Evolutionary conservation across 2,113 vertebrate genomes (phyloP).

Genomic region (Ochotona curzoniae): DNA sequence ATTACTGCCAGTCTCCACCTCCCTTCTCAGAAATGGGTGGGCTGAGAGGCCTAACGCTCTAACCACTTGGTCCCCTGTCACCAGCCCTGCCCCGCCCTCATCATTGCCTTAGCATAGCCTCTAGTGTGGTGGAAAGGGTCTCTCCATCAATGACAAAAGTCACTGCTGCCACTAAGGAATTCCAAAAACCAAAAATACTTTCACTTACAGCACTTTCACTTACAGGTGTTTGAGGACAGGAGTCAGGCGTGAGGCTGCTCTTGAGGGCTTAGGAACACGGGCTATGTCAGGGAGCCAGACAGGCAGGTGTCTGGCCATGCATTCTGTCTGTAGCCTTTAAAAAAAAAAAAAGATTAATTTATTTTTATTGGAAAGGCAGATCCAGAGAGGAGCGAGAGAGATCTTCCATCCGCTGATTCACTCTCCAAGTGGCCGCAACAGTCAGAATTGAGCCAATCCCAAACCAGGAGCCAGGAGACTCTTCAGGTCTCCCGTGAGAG

Average conservation of each 20-base stretch:
- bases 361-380: no score
- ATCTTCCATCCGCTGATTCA: no score
- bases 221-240: neutral
- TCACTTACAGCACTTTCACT: neutral
- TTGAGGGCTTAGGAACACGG: neutral
- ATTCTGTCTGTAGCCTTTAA: neutral
- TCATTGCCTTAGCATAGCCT: neutral
- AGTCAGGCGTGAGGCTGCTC: neutral
- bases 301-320: neutral
- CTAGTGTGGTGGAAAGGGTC: neutral
- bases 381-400: no score
- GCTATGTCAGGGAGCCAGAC: neutral
- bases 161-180: neutral
- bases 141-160: neutral
- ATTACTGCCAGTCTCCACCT: neutral
- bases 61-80: neutral
- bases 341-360: no score
- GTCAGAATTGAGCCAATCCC: no score
- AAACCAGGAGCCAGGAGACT: no score
- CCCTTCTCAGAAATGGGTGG: neutral
- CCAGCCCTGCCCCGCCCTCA: no score
- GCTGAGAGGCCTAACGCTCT: neutral
- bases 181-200: neutral
- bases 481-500: no score
- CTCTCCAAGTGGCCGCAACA: no score